Conservation (phyloP, 2,888 invertebrate genomes). For the Drosophila gaucha region DNA sequence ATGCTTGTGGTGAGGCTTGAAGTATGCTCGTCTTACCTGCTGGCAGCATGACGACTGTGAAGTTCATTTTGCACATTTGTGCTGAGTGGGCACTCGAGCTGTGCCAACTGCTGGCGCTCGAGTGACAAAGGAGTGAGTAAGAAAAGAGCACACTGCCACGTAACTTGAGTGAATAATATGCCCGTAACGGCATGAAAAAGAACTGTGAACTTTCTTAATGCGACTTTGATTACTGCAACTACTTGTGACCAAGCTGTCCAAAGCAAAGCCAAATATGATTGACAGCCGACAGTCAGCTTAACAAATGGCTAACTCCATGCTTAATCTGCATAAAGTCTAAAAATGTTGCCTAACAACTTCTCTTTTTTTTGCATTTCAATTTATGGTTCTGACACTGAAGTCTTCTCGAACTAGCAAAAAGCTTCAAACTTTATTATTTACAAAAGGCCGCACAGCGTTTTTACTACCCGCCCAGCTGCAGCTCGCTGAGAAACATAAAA, state of each 20-base stretch:
- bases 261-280: slow-evolving; percentile 25
- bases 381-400: neutral
- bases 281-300: slow-evolving; percentile 8
- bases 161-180: slow-evolving; percentile 59
- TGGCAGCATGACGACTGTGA: slow-evolving; percentile 48
- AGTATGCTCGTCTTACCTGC: slow-evolving; percentile 61
- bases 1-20: slow-evolving; percentile 63
- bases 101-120: slow-evolving; percentile 57
- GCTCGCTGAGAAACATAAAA: slow-evolving; percentile 53
- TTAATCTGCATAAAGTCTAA: slow-evolving; percentile 4
- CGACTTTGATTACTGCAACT: slow-evolving; percentile 45
- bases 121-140: slow-evolving; percentile 42
- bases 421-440: slow-evolving; percentile 61
- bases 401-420: slow-evolving; percentile 6
- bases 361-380: slow-evolving; percentile 6
- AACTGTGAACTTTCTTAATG: slow-evolving; percentile 49
- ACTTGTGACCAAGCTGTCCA: slow-evolving; percentile 7
- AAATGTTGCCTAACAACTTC: slow-evolving; percentile 4
- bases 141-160: slow-evolving; percentile 12
- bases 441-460: slow-evolving; percentile 50
- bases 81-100: slow-evolving; percentile 71
- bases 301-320: neutral
- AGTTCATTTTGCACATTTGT: slow-evolving; percentile 73
- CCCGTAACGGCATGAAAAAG: slow-evolving; percentile 41
- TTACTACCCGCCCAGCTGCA: slow-evolving; percentile 41